Base-by-base conservation (phyloP, 2,888 invertebrate genomes). In the Globia sparganii region DNA sequence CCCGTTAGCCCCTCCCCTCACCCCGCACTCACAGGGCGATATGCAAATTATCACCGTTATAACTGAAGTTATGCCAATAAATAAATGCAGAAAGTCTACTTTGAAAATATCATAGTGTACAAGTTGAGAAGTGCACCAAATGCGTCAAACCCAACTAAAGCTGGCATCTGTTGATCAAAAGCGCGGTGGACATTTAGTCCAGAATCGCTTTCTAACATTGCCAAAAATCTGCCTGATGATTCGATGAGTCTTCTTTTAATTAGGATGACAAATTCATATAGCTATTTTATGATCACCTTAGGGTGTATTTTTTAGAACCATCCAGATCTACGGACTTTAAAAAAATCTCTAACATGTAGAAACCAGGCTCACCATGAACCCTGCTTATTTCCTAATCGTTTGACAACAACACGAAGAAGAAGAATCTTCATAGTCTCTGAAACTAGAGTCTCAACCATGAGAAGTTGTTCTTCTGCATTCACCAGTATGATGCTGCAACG, bases 1-100 rank as follows among this genome's bases (percentile, higher is more conserved):
- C 65, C 67, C 72, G 76, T 68, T 80, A 85, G 70, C 49, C 64
- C 34, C 49, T 15, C 43, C 61, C 59, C 37, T 3, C 40, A 11
- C 37, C 53, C 62, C 69, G 8, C 65, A 25, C 62, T 61, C 43
- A 25, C 72, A 64, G 74, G 53, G 68, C 73, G 73, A 79, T 82
- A 88, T 89, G 85, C 82, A 84, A 79, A 87, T 84, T 37, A 73
- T 53, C 37, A 77, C 73, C 80, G 89, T 86, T 87, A 84, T 72
- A 56, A 31, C 66, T 71, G 49, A 43, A 62, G 46, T 25, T 31
- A 59, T 61, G 31, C 34, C 37, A 25, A 61, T 65, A 49, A 75
- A 58, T 37, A 11, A 61, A 69, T 69, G 43, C 78, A 86, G 76
- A 81, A 81, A 59, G 34, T 15, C 49, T 58, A 43, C 21, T 65